Conservation (phyloP, 2,888 invertebrate genomes). For the Penaeus monodon region DNA sequence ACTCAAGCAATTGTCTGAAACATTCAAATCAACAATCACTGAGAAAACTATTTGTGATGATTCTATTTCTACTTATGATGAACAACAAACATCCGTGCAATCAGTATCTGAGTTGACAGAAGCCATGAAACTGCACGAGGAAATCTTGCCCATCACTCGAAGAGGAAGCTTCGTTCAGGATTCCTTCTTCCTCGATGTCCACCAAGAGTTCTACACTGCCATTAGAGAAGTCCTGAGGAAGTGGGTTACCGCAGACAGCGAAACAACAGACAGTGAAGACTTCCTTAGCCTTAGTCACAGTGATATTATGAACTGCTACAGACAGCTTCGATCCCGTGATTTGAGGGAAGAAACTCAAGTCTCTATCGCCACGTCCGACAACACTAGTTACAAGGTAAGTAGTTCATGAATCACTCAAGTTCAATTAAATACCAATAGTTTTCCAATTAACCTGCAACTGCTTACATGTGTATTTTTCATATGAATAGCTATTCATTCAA, state of each 20-base stretch:
- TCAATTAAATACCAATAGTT: background rate
- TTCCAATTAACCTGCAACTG: background rate
- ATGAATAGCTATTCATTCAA: no score
- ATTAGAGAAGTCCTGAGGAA: conserved; percentile 45
- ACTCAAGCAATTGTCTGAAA: no score
- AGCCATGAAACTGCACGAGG: no score
- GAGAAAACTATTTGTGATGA: no score
- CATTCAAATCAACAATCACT: no score
- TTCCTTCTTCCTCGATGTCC: conserved; percentile 48
- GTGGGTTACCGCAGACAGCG: background rate
- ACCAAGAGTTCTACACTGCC: conserved; percentile 49
- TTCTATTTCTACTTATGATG: no score
- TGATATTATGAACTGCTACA: conserved; percentile 37
- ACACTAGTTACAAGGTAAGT: conserved; percentile 44
- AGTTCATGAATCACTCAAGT: background rate
- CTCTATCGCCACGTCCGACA: conserved; percentile 39
- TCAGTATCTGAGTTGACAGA: no score
- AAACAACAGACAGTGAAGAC: background rate
- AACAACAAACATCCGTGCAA: no score
- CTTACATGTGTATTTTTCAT: no score
- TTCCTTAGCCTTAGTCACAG: background rate
- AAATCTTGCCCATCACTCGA: background rate
- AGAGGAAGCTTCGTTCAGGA: conserved; percentile 47
- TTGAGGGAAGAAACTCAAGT: conserved; percentile 54
- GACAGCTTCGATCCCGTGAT: conserved; percentile 38